Evolutionary conservation across 2,113 vertebrate species (phyloP).

Genomic region (Stomatorhinus ivindoensis): DNA sequence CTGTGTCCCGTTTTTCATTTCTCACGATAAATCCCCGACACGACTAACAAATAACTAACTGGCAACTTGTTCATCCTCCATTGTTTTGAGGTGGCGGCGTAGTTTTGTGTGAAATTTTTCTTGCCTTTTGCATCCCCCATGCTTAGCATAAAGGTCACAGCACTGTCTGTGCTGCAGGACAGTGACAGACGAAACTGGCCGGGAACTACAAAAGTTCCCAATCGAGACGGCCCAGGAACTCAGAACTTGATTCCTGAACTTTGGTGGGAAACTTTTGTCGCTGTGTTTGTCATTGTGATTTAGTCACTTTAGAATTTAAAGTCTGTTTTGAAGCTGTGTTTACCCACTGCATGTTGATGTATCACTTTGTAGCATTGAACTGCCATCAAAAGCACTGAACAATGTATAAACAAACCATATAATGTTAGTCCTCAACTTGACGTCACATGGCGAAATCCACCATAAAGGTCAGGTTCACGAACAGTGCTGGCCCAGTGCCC

Average conservation of each 20-base stretch:
- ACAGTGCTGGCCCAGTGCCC: slow-evolving; percentile 47
- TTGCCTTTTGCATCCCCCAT: not conserved
- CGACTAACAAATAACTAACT: not conserved
- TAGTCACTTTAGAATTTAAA: not conserved
- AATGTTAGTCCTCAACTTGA: slow-evolving; percentile 24
- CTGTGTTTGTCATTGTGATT: not conserved
- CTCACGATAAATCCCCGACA: no score
- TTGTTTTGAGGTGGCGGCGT: not conserved
- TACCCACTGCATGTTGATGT: not conserved
- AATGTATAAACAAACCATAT: not conserved
- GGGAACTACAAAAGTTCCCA: not conserved
- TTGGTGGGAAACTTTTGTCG: not conserved
- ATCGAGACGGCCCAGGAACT: not conserved
- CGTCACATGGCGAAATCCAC: slow-evolving; percentile 27
- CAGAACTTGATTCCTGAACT: not conserved
- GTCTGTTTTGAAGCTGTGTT: not conserved
- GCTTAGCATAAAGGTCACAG: not conserved
- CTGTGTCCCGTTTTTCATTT: no score
- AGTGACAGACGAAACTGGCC: not conserved
- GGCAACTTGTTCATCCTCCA: not conserved
- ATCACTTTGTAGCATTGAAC: not conserved
- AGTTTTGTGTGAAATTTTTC: not conserved
- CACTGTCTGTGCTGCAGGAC: not conserved
- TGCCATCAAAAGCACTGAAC: not conserved
- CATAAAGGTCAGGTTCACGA: slow-evolving; percentile 47